A percentile compares a stretch with the other conserved stretches of the same genome.
Conservation (phyloP, 2,113 vertebrate genomes). For the Cynoglossus semilaevis region DNA sequence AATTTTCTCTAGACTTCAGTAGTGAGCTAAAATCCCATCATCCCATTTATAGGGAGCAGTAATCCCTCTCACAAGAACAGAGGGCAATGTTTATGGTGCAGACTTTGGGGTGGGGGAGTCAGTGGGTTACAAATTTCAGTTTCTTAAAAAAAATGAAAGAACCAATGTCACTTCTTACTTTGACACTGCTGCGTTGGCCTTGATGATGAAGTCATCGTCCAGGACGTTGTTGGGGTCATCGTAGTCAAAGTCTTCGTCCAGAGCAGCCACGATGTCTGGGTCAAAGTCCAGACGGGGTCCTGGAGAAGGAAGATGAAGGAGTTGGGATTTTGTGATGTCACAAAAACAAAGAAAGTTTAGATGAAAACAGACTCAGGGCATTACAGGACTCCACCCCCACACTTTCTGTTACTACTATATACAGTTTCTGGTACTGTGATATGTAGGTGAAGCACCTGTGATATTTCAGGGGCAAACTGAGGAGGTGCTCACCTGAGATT, state of each 20-base stretch:
- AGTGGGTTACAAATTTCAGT: neutral
- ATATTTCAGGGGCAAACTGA: too few relatives aligned
- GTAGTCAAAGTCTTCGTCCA: constrained; percentile 96
- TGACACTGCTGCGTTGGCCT: constrained; percentile 75
- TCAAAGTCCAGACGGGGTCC: constrained; percentile 94
- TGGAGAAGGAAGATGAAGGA: constrained; percentile 51
- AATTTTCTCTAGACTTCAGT: too few relatives aligned
- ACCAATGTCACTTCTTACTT: too few relatives aligned
- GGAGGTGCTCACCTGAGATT: constrained; percentile 83
- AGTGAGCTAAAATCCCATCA: too few relatives aligned
- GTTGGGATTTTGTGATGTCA: too few relatives aligned
- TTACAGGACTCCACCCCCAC: too few relatives aligned
- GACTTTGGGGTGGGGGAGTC: too few relatives aligned
- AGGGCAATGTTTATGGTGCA: too few relatives aligned
- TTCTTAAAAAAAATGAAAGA: neutral
- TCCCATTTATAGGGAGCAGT: too few relatives aligned
- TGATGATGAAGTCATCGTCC: constrained; percentile 92
- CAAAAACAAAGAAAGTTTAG: neutral
- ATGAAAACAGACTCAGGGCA: neutral
- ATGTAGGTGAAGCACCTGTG: neutral
- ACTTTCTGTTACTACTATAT: too few relatives aligned
- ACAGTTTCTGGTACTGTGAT: too few relatives aligned
- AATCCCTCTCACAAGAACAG: too few relatives aligned
- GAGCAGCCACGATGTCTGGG: constrained; percentile 92
- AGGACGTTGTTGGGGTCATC: constrained; percentile 90